phyloP scores from a whole-genome alignment of 2,888 invertebrate species.

The Leucophora obtusa region DNA sequence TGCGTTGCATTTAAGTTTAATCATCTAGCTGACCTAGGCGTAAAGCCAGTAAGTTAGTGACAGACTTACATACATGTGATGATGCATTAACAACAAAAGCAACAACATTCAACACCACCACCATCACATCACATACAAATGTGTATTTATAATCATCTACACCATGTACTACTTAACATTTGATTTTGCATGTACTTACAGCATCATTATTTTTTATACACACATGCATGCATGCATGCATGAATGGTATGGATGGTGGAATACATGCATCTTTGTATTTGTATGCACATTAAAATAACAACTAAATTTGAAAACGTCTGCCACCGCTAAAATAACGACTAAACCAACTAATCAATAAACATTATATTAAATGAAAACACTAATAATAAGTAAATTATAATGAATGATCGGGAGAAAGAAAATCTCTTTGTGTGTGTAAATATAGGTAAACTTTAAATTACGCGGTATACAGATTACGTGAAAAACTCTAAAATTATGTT shows the following conservation, averaged over 20 bases:
- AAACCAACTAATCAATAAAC: conserved; percentile 52
- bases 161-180: not conserved
- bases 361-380: conserved; percentile 55
- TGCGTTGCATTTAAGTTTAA: conserved; percentile 49
- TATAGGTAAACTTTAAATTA: no score
- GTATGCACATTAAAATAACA: not conserved
- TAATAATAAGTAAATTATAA: conserved; percentile 33
- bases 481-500: no score
- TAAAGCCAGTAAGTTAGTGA: conserved; percentile 35
- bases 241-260: not conserved
- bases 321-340: not conserved
- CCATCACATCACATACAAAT: not conserved
- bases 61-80: not conserved
- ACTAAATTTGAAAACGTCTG: conserved; percentile 3
- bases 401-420: no score
- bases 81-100: not conserved
- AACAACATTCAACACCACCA: no score
- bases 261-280: not conserved
- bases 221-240: conserved; percentile 5
- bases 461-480: no score
- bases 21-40: conserved; percentile 53
- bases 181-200: not conserved
- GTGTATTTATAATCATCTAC: not conserved
- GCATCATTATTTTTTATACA: not conserved
- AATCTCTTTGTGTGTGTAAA: no score